Evolutionary conservation across 2,888 invertebrate species (phyloP).

Genomic region (Penaeus monodon): DNA sequence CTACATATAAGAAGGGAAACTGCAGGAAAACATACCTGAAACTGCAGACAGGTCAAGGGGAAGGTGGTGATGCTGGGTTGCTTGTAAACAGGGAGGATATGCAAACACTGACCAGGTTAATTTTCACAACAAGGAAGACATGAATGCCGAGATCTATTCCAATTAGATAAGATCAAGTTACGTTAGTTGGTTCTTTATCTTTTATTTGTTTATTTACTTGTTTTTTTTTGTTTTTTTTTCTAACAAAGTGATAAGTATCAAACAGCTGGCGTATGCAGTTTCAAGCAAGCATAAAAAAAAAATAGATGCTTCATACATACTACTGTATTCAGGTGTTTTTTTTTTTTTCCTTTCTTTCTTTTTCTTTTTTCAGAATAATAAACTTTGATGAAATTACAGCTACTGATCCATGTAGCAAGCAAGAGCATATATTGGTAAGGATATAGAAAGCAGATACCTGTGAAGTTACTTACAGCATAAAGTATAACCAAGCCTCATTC

Average conservation of each 20-base stretch:
- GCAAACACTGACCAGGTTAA: not conserved
- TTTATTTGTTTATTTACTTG: not conserved
- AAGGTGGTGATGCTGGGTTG: constrained; percentile 12
- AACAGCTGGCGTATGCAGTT: not conserved
- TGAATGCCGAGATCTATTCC: not conserved
- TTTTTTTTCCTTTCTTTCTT: not conserved
- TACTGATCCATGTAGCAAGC: not conserved
- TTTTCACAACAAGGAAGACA: not conserved
- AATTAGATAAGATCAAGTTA: not conserved
- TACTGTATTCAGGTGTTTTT: not conserved
- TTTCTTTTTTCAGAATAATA: not conserved
- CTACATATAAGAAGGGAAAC: constrained; percentile 9
- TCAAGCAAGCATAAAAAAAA: not conserved
- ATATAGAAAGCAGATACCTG: constrained; percentile 13
- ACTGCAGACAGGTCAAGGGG: not conserved
- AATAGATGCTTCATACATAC: not conserved
- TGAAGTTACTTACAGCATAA: not conserved
- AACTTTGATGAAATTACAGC: not conserved
- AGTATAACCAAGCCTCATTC: not conserved
- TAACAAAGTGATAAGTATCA: not conserved
- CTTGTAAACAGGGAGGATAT: too few relatives aligned
- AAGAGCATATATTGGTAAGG: not conserved
- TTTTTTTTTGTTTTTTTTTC: not conserved
- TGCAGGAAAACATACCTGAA: constrained; percentile 24
- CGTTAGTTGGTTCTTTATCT: not conserved